A percentile compares a stretch with the other conserved stretches of the same genome.
phyloP scores from a whole-genome alignment of 2,888 invertebrate genomes.

The Malthinus seriepunctatus region DNA sequence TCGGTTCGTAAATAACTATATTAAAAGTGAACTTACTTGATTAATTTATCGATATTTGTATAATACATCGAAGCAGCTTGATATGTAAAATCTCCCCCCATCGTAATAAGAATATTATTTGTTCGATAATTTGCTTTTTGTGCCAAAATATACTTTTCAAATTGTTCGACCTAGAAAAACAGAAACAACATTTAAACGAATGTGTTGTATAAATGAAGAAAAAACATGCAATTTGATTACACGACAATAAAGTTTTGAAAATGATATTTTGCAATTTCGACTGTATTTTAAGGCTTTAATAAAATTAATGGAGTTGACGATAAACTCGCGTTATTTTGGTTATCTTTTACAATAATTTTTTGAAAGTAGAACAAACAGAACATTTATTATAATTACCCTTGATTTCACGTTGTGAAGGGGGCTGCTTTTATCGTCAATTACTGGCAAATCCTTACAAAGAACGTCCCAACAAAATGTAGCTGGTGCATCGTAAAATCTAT shows the following conservation, averaged over 20 bases:
- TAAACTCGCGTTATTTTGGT: not conserved
- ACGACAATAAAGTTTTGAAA: too few species aligned
- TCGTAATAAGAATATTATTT: conserved; percentile 64
- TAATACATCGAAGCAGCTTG: conserved; percentile 63
- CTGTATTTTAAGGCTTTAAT: too few species aligned
- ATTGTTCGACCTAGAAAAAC: conserved; percentile 44
- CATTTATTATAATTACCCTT: conserved; percentile 52
- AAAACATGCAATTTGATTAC: too few species aligned
- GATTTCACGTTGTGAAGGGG: conserved; percentile 67
- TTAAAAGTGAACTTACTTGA: conserved; percentile 40
- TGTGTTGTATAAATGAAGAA: too few species aligned
- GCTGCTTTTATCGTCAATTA: conserved; percentile 64
- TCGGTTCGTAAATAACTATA: not conserved
- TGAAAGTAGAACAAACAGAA: not conserved
- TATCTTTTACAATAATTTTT: not conserved
- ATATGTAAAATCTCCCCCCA: conserved; percentile 70
- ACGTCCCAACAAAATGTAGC: conserved; percentile 75
- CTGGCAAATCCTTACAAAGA: conserved; percentile 67
- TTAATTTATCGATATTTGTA: conserved; percentile 62
- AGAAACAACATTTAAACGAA: not conserved
- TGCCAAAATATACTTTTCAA: conserved; percentile 40
- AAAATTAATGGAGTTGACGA: too few species aligned
- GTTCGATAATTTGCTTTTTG: conserved; percentile 55
- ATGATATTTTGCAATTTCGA: too few species aligned
- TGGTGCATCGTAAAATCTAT: conserved; percentile 70